Conservation (phyloP, 2,113 vertebrate species). For the Ellobius talpinus region DNA sequence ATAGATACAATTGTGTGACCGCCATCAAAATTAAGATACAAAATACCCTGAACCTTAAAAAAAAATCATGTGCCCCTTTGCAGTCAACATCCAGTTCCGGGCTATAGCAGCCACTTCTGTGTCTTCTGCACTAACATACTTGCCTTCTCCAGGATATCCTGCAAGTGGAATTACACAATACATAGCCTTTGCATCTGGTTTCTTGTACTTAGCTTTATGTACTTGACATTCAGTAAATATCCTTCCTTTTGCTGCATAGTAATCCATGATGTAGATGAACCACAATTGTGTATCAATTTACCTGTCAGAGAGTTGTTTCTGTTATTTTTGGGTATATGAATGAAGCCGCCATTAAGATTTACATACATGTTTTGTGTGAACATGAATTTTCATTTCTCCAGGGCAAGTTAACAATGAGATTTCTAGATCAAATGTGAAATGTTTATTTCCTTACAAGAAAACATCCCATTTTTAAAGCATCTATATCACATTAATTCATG, state of each 20-base stretch:
- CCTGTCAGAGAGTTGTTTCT: background rate
- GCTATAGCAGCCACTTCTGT: background rate
- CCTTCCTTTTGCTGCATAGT: background rate
- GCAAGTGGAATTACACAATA: background rate
- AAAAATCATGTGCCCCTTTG: background rate
- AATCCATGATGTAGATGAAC: background rate
- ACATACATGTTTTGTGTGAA: background rate
- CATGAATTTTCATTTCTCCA: background rate
- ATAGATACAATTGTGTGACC: background rate
- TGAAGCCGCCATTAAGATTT: background rate
- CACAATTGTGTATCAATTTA: background rate
- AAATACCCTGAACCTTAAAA: background rate
- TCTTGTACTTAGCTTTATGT: background rate
- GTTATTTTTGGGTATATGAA: background rate
- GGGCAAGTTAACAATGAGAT: background rate
- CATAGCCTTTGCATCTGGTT: background rate
- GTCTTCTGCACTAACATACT: background rate
- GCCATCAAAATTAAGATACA: background rate
- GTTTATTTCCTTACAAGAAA: conserved; percentile 2
- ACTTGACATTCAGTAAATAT: background rate
- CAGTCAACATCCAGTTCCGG: background rate
- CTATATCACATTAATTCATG: conserved; percentile 8
- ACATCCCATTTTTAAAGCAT: background rate
- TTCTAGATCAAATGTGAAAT: background rate
- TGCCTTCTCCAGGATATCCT: background rate